Evolutionary conservation across 2,113 vertebrate species (phyloP).

Genomic region (Zeus faber): DNA sequence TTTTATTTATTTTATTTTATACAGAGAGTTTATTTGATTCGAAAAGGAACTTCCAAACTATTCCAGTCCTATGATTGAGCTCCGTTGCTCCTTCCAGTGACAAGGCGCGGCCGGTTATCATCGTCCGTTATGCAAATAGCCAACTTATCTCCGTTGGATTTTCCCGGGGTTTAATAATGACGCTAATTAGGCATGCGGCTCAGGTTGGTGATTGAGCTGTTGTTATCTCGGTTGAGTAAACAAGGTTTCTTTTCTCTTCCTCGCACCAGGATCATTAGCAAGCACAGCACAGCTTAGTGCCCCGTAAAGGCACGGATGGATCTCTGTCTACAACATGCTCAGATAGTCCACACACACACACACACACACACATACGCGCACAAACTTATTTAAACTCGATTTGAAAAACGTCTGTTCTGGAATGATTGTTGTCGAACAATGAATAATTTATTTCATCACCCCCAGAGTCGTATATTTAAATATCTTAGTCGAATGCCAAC

Average conservation of each 20-base stretch:
- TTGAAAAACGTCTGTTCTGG: slow-evolving; percentile 25
- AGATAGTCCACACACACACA: slow-evolving; percentile 13
- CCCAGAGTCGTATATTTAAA: slow-evolving; percentile 16
- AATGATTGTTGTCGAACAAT: background rate
- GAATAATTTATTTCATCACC: slow-evolving; percentile 9
- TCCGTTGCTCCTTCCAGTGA: slow-evolving; percentile 33
- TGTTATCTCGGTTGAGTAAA: slow-evolving; percentile 71
- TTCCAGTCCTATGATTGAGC: slow-evolving; percentile 23
- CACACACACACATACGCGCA: background rate
- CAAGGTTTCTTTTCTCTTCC: slow-evolving; percentile 63
- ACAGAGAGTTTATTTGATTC: too few species aligned
- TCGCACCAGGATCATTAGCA: slow-evolving; percentile 65
- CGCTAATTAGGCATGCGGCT: slow-evolving; percentile 68
- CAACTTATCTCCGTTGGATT: slow-evolving; percentile 55
- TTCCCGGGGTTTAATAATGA: slow-evolving; percentile 62
- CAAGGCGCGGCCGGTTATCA: slow-evolving; percentile 36
- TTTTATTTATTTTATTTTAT: too few species aligned
- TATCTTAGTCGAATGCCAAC: background rate
- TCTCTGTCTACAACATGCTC: slow-evolving; percentile 22
- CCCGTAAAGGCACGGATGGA: slow-evolving; percentile 43
- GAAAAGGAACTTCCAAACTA: background rate
- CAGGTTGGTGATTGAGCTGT: slow-evolving; percentile 64
- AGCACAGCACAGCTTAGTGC: slow-evolving; percentile 47
- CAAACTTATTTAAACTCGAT: slow-evolving; percentile 5
- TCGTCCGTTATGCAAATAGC: slow-evolving; percentile 51